A percentile compares a stretch with the other conserved stretches of the same genome.
Evolutionary conservation across 2,797 vertebrate species (phyloP).

Genomic region (Peromyscus attwateri): DNA sequence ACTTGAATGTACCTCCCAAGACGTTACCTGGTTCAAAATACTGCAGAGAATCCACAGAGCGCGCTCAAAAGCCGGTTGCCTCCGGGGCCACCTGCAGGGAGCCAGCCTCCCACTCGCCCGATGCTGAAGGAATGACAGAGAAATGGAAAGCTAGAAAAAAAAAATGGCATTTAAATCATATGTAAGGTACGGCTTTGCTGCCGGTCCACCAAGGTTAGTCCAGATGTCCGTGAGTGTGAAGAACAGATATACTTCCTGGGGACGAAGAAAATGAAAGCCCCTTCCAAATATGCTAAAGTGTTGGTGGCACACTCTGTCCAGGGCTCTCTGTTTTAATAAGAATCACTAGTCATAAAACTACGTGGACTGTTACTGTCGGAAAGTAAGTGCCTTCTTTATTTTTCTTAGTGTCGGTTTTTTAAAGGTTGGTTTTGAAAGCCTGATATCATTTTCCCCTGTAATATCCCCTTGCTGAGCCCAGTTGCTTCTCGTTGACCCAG

Average conservation of each 20-base stretch:
- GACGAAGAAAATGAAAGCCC: background rate
- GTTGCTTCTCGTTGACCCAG: background rate
- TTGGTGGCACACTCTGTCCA: background rate
- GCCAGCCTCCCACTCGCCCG: background rate
- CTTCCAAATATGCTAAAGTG: background rate
- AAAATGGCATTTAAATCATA: background rate
- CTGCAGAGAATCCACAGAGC: background rate
- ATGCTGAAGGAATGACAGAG: constrained; percentile 1
- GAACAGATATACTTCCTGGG: background rate
- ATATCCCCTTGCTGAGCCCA: background rate
- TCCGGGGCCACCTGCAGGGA: background rate
- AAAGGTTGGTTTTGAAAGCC: background rate
- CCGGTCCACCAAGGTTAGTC: background rate
- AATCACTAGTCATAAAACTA: constrained; percentile 28
- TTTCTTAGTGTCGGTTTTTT: constrained; percentile 2
- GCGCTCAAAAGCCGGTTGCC: background rate
- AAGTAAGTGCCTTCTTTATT: constrained; percentile 7
- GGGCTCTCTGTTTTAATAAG: constrained; percentile 25
- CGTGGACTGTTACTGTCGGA: background rate
- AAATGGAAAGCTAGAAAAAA: background rate
- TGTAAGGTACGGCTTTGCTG: constrained; percentile 6
- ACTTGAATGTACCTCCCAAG: constrained; percentile 49
- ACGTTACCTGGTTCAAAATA: constrained; percentile 39
- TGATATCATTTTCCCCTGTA: background rate
- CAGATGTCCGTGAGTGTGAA: background rate